Conservation (phyloP, 2,888 invertebrate species). For the Eumacrocentrus americanus region DNA sequence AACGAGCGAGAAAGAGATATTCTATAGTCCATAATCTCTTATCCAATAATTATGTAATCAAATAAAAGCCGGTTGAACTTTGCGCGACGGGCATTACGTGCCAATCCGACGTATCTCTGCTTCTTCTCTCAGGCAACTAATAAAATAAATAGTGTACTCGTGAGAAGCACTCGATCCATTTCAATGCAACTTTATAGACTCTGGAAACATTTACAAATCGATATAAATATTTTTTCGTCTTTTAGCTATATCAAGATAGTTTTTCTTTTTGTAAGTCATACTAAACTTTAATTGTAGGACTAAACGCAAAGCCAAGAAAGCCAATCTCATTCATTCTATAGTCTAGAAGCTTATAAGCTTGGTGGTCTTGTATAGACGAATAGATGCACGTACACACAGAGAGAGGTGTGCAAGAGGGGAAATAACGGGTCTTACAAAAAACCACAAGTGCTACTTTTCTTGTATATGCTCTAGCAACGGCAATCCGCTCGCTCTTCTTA, state of each 20-base stretch:
- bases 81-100: slow-evolving; percentile 32
- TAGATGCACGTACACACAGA: background rate
- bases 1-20: background rate
- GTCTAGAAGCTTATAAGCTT: no score
- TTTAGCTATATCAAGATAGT: no score
- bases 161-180: slow-evolving; percentile 11
- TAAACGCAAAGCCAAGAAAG: no score
- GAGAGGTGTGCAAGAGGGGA: slow-evolving; percentile 9
- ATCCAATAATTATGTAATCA: slow-evolving; percentile 46
- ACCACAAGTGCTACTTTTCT: slow-evolving; percentile 37
- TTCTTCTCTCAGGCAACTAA: slow-evolving; percentile 1
- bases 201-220: no score
- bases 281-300: no score
- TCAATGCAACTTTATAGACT: no score
- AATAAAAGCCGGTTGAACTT: slow-evolving; percentile 43
- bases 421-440: slow-evolving; percentile 41
- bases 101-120: background rate
- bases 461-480: slow-evolving; percentile 28
- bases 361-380: no score
- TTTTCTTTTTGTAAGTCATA: no score
- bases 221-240: no score
- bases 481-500: slow-evolving; percentile 15
- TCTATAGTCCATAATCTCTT: slow-evolving; percentile 2
- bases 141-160: slow-evolving; percentile 17
- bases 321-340: no score